Evolutionary conservation across 2,113 vertebrate species (phyloP), one percentile per base, ranked within the genome.

Genomic region (Epinephelus cyanopodus): DNA sequence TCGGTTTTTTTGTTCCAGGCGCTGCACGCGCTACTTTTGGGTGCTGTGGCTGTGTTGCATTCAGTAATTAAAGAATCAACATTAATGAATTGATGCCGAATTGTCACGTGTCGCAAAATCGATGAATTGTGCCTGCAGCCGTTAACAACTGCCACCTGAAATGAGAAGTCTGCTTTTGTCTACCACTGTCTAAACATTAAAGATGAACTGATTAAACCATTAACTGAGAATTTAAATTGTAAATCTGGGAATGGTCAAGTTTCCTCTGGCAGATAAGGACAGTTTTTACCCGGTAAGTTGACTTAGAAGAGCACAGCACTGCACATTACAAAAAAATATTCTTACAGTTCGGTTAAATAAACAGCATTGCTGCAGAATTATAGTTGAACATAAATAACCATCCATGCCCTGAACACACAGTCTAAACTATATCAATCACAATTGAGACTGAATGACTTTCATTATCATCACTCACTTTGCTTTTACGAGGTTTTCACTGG

Each of bases 401-500:
- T n/a, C 2, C 21, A 17, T 76, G n/a, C 23, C 2, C 39, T 64
- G 12, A 33, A 17, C 19, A n/a, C 29, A 67, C 47, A 69, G 11
- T 5, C 6, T 57, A 12, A 45, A 45, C 15, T 29, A n/a, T 18
- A 52, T 77, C 52, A 47, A 6, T 57, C 52, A 19, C n/a, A 72
- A 12, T 25, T 25, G 21, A 60, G 62, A 52, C 14, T 42, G 23
- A 42, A 61, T 18, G 61, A 73, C 47, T 68, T 52, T 48, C 4
- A 63, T 39, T 56, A 62, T 37, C 12, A 81, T 69, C 29, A 37
- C 21, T 63, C 53, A 60, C 77, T 39, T 25, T 29, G 52, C 52
- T 70, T 69, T 78, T 58, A 77, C 39, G 19, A 45, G 70, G 53
- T 37, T 65, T 74, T 85, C 37, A 17, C 14, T 52, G 5, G 11